Evolutionary conservation across 2,797 vertebrate species (phyloP).

Genomic region (Gallirallus australis): DNA sequence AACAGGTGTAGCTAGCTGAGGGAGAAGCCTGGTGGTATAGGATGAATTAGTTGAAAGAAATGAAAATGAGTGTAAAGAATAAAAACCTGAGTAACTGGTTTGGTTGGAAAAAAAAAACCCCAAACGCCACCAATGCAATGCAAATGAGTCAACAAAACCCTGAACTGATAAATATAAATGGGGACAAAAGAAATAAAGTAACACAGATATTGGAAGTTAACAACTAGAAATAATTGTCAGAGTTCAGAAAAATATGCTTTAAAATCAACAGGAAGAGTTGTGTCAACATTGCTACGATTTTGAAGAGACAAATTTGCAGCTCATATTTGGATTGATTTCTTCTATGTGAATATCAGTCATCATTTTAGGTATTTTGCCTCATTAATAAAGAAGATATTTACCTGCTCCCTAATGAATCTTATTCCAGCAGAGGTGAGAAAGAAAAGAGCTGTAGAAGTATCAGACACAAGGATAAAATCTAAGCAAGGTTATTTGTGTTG

Average conservation of each 20-base stretch:
- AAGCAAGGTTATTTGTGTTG: background rate
- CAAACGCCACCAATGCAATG: background rate
- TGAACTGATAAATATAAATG: background rate
- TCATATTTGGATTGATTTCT: background rate
- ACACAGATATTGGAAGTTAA: background rate
- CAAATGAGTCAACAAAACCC: background rate
- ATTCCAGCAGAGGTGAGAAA: background rate
- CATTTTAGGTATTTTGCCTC: background rate
- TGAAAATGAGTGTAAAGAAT: background rate
- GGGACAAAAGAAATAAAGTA: background rate
- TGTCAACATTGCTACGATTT: background rate
- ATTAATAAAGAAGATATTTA: background rate
- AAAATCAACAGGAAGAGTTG: background rate
- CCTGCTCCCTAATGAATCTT: background rate
- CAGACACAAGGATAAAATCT: background rate
- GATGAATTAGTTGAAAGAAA: background rate
- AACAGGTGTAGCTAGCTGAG: background rate
- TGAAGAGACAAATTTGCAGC: background rate
- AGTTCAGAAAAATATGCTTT: background rate
- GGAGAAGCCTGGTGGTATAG: background rate
- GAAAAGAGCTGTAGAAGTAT: background rate
- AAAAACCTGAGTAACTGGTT: background rate
- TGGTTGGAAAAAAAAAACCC: background rate
- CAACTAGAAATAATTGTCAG: background rate
- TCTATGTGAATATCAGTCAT: background rate